Evolutionary conservation across 1,140 invertebrate genomes (phyloP).

Genomic region (Euwallacea fornicatus): DNA sequence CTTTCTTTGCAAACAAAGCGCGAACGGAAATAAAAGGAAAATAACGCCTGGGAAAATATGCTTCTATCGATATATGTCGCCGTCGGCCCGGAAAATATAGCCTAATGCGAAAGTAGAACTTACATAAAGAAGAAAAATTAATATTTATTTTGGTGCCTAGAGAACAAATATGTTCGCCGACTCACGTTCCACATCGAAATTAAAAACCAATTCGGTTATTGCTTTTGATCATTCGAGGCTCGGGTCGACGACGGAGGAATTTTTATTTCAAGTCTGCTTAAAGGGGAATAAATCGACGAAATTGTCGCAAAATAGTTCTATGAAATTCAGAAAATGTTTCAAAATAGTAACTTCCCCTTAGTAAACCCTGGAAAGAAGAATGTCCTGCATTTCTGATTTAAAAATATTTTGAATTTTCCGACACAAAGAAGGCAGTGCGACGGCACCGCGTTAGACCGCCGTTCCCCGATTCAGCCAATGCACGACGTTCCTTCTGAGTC

Average conservation of each 20-base stretch:
- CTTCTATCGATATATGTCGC: constrained; percentile 13
- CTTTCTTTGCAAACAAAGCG: constrained; percentile 11
- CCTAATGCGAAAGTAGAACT: constrained; percentile 14
- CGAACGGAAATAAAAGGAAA: constrained; percentile 7
- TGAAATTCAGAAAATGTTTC: too few relatives aligned
- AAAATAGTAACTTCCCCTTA: too few relatives aligned
- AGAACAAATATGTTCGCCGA: constrained; percentile 11
- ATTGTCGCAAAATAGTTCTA: too few relatives aligned
- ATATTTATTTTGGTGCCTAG: constrained; percentile 19
- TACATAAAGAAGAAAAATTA: constrained; percentile 21
- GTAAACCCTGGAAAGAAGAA: too few relatives aligned
- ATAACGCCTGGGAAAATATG: constrained; percentile 12
- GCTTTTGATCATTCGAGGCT: constrained; percentile 8
- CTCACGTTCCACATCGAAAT: constrained; percentile 14
- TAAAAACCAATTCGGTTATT: constrained; percentile 18
- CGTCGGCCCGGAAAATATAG: constrained; percentile 13
- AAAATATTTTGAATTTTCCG: too few relatives aligned
- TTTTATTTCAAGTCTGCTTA: constrained; percentile 1
- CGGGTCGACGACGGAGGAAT: not conserved
- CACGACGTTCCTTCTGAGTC: too few relatives aligned
- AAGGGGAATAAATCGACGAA: too few relatives aligned
- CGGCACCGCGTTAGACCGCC: too few relatives aligned
- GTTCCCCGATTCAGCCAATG: too few relatives aligned
- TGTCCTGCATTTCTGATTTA: too few relatives aligned
- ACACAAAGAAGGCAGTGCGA: too few relatives aligned